phyloP scores from a whole-genome alignment of 2,797 vertebrate genomes.

The Mormyrus hasselquistii region DNA sequence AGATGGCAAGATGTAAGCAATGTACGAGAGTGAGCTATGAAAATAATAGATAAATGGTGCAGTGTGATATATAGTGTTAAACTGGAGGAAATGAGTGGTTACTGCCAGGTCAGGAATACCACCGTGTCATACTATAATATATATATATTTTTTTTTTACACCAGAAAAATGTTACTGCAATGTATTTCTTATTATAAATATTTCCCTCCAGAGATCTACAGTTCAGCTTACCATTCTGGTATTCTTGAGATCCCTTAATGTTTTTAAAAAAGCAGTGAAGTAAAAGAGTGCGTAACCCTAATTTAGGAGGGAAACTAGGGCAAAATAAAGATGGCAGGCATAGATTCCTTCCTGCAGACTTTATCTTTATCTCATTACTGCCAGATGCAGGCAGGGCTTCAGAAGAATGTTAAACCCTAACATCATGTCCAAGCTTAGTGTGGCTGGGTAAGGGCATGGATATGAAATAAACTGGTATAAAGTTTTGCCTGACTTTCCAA shows the following conservation, averaged over 20 bases:
- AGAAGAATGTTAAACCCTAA: conserved; percentile 13
- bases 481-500: not conserved
- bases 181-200: not conserved
- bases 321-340: not conserved
- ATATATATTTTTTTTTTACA: not conserved
- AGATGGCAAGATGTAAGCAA: not conserved
- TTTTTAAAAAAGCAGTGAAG: not conserved
- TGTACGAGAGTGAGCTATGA: not conserved
- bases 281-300: not conserved
- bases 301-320: not conserved
- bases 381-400: not conserved
- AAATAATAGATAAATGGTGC: not conserved
- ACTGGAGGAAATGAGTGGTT: not conserved
- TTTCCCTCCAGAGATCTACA: not conserved
- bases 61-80: not conserved
- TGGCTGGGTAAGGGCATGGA: not conserved
- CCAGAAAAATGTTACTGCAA: not conserved
- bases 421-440: not conserved
- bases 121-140: not conserved
- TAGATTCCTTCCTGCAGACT: not conserved
- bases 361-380: not conserved
- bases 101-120: not conserved
- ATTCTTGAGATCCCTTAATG: not conserved
- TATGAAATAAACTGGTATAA: not conserved
- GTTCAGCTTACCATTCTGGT: not conserved